Percentiles rank a stretch among this genome's conserved stretches.
These are phyloP conservation scores for Leuciscus idus DNA, from an alignment of 2,113 vertebrate genomes.

Conservation along the genomic window DNA sequence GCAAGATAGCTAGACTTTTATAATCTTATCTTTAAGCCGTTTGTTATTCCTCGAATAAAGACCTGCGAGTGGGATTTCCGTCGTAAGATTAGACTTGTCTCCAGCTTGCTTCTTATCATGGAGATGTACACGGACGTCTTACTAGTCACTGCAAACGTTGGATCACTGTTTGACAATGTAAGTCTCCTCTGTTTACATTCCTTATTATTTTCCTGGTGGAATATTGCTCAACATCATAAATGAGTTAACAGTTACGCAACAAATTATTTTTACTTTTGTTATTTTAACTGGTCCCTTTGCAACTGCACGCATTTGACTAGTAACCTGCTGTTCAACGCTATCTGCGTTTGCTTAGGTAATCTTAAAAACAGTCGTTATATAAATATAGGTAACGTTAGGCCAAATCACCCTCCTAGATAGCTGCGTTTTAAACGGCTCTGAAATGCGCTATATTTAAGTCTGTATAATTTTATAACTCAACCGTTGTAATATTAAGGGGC, in stretches of 20 bases:
- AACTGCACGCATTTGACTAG: not conserved
- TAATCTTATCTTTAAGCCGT: constrained; percentile 17
- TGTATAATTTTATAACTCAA: not conserved
- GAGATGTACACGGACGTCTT: constrained; percentile 73
- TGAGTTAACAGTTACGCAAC: not conserved
- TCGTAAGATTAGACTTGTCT: constrained; percentile 52
- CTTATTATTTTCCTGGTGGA: not conserved
- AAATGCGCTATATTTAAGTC: not conserved
- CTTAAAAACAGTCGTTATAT: not conserved
- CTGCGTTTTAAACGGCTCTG: not conserved
- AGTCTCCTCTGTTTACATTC: constrained; percentile 61
- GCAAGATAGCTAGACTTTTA: constrained; percentile 19
- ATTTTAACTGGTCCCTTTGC: not conserved
- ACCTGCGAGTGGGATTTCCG: constrained; percentile 47
- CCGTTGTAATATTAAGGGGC: not conserved
- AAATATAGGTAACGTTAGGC: constrained; percentile 10
- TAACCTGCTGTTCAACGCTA: not conserved
- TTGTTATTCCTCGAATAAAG: constrained; percentile 3
- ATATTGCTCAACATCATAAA: not conserved
- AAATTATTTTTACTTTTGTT: not conserved
- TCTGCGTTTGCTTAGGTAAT: not conserved
- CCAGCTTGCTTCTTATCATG: constrained; percentile 68
- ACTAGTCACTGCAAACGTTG: constrained; percentile 82
- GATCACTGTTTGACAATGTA: constrained; percentile 82
- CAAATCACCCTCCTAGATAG: not conserved